Evolutionary conservation across 2,113 vertebrate species (phyloP).

Genomic region (Aepyceros melampus): DNA sequence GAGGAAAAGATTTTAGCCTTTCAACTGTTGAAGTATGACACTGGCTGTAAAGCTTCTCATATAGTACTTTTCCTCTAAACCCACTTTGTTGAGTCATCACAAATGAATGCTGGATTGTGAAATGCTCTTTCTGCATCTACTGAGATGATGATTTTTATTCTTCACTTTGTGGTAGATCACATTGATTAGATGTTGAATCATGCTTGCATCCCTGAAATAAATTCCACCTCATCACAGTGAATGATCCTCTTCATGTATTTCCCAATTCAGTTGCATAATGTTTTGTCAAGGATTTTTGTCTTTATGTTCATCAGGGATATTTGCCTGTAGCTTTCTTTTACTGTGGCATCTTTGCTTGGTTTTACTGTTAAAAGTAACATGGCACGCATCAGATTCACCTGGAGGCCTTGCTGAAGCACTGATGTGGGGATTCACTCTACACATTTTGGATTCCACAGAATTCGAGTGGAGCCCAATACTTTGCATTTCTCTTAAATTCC

Average conservation of each 20-base stretch:
- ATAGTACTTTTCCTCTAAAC: background rate
- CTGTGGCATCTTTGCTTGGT: background rate
- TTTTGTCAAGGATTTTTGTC: background rate
- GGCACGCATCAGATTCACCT: background rate
- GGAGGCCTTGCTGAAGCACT: background rate
- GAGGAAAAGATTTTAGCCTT: background rate
- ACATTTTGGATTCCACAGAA: background rate
- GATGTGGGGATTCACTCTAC: background rate
- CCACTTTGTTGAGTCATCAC: background rate
- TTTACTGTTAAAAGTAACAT: background rate
- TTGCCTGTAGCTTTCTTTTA: background rate
- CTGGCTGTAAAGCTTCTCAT: background rate
- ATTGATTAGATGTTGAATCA: background rate
- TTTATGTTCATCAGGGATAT: background rate
- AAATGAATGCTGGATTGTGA: background rate
- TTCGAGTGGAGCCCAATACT: background rate
- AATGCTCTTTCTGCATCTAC: background rate
- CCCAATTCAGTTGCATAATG: background rate
- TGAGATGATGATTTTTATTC: background rate
- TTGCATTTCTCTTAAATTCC: background rate
- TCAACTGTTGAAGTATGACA: background rate
- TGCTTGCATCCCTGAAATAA: background rate
- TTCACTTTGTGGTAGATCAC: background rate
- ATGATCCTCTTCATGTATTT: background rate
- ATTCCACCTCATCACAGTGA: background rate